Evolutionary conservation across 1,140 invertebrate species (phyloP).

Genomic region (Anoplolepis gracilipes): DNA sequence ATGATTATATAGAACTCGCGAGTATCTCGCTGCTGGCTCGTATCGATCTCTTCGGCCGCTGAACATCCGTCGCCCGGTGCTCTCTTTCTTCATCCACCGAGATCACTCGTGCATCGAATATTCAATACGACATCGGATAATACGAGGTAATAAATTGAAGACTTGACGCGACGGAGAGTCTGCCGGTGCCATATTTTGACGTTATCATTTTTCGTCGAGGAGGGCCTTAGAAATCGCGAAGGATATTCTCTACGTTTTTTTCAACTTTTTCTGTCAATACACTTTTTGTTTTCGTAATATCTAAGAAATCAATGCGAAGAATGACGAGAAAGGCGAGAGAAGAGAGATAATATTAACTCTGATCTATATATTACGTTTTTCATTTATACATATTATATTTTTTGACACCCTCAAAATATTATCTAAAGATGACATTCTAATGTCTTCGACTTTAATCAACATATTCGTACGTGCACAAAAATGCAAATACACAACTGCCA

Average conservation of each 20-base stretch:
- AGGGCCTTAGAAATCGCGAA: background rate
- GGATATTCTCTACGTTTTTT: background rate
- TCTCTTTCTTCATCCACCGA: conserved; percentile 43
- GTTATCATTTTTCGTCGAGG: background rate
- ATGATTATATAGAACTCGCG: conserved; percentile 60
- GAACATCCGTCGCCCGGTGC: conserved; percentile 40
- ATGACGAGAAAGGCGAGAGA: too few relatives aligned
- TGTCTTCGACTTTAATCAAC: background rate
- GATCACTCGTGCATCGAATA: conserved; percentile 61
- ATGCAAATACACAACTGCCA: conserved; percentile 49
- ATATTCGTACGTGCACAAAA: background rate
- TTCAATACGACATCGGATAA: conserved; percentile 60
- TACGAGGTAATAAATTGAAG: conserved; percentile 60
- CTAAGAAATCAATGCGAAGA: background rate
- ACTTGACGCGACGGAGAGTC: conserved; percentile 50
- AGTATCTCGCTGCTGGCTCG: conserved; percentile 48
- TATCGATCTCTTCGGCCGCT: conserved; percentile 54
- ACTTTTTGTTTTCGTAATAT: background rate
- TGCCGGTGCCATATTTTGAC: conserved; percentile 15
- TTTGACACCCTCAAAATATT: background rate
- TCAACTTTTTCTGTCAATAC: background rate
- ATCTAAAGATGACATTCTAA: background rate
- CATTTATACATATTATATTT: background rate
- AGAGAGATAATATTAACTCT: background rate
- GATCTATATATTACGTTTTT: background rate